Evolutionary conservation across 2,797 vertebrate genomes (phyloP).

Genomic region (Spinus pinus): DNA sequence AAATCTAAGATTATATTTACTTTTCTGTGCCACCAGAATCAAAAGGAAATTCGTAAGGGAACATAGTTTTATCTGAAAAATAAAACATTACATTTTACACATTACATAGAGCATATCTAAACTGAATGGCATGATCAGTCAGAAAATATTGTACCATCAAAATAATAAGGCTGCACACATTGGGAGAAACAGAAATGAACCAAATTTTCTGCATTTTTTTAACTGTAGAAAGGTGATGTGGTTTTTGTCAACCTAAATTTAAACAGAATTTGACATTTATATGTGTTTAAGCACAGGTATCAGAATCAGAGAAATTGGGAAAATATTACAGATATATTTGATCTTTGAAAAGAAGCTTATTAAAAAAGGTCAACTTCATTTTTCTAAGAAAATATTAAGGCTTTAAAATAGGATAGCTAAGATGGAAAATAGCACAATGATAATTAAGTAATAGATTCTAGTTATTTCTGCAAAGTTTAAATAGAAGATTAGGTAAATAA

Average conservation of each 20-base stretch:
- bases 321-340: background rate
- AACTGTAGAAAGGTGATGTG: background rate
- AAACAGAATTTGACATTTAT: background rate
- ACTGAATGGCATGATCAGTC: background rate
- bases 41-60: background rate
- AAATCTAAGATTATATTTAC: background rate
- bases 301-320: background rate
- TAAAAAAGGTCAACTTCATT: conserved; percentile 27
- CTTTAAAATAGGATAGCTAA: background rate
- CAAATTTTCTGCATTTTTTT: background rate
- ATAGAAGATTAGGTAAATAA: conserved; percentile 26
- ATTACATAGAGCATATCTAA: background rate
- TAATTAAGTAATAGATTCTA: conserved; percentile 20
- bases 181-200: background rate
- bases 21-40: background rate
- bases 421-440: background rate
- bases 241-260: background rate
- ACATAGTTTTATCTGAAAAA: background rate
- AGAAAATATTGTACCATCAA: background rate
- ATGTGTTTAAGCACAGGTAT: background rate
- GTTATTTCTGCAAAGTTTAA: conserved; percentile 15
- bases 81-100: background rate
- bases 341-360: background rate
- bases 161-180: background rate
- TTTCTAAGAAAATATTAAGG: conserved; percentile 32